phyloP scores from a whole-genome alignment of 1,140 invertebrate genomes.

The Trichogramma pretiosum region DNA sequence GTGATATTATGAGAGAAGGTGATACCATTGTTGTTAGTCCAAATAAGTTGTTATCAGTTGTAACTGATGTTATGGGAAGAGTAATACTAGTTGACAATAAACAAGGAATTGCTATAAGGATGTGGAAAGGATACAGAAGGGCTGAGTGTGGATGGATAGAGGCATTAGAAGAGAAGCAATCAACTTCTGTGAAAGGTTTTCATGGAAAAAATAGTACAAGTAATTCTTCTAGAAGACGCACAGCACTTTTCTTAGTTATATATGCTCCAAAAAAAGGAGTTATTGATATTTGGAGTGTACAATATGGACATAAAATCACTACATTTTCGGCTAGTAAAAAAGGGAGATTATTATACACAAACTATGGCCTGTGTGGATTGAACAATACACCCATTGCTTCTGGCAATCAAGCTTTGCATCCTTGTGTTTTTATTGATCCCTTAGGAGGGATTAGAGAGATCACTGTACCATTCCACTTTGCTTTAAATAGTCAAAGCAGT shows the following conservation, averaged over 20 bases:
- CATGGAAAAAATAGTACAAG: conserved; percentile 38
- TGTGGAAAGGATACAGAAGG: conserved; percentile 92
- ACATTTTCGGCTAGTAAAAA: conserved; percentile 82
- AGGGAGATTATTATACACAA: conserved; percentile 67
- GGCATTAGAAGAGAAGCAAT: conserved; percentile 56
- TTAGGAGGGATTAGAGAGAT: conserved; percentile 73
- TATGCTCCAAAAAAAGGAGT: conserved; percentile 76
- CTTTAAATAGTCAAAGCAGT: conserved; percentile 78
- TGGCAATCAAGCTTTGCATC: conserved; percentile 52
- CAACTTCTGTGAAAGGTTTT: conserved; percentile 31
- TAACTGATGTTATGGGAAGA: conserved; percentile 78
- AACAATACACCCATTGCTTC: conserved; percentile 37
- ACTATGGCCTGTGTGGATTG: conserved; percentile 67
- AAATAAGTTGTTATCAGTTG: conserved; percentile 66
- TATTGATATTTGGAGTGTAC: conserved; percentile 79
- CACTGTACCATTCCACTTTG: conserved; percentile 81
- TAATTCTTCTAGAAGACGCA: conserved; percentile 30
- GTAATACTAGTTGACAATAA: conserved; percentile 76
- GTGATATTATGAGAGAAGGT: conserved; percentile 69
- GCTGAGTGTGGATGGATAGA: conserved; percentile 87
- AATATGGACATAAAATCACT: conserved; percentile 78
- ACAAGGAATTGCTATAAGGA: conserved; percentile 68
- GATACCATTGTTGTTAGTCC: conserved; percentile 67
- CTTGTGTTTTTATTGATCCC: conserved; percentile 73
- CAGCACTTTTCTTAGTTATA: conserved; percentile 72